Conservation (phyloP, 2,797 vertebrate genomes). For the Calcarius lapponicus region DNA sequence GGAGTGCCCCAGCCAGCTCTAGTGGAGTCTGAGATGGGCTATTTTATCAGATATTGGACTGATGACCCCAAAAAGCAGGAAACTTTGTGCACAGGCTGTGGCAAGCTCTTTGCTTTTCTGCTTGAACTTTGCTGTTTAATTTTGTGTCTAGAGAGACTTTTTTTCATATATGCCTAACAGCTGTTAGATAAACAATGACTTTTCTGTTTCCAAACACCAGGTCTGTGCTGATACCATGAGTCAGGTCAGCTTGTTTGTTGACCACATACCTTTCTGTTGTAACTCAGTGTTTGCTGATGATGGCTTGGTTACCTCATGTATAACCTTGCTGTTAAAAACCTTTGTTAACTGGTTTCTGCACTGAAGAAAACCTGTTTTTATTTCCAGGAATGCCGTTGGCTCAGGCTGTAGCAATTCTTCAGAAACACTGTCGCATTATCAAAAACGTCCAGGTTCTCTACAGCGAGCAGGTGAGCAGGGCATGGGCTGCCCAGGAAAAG, state of each 20-base stretch:
- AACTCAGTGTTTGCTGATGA: neutral
- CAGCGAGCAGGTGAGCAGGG: slow-evolving; percentile 91
- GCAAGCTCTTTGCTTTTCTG: neutral
- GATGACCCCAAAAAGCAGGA: neutral
- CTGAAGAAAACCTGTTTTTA: neutral
- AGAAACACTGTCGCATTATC: slow-evolving; percentile 97
- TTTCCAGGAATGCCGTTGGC: slow-evolving; percentile 94
- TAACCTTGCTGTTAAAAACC: neutral
- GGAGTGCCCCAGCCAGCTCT: neutral
- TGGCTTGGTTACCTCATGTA: neutral
- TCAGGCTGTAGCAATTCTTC: slow-evolving; percentile 97
- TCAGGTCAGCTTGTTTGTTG: neutral
- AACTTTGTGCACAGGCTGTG: accelerated
- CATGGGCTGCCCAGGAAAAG: neutral
- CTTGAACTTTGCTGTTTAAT: neutral
- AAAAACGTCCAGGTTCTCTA: slow-evolving; percentile 99
- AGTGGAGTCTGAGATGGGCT: accelerated
- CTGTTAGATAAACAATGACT: neutral
- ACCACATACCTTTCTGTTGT: neutral
- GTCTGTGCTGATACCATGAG: neutral
- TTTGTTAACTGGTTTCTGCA: neutral
- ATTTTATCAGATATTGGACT: accelerated
- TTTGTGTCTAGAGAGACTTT: neutral
- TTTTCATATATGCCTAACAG: neutral
- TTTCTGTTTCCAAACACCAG: neutral